Evolutionary conservation across 2,888 invertebrate species (phyloP), one percentile per base, ranked within the genome.

Genomic region (Mongoloraphidia duomilia): DNA sequence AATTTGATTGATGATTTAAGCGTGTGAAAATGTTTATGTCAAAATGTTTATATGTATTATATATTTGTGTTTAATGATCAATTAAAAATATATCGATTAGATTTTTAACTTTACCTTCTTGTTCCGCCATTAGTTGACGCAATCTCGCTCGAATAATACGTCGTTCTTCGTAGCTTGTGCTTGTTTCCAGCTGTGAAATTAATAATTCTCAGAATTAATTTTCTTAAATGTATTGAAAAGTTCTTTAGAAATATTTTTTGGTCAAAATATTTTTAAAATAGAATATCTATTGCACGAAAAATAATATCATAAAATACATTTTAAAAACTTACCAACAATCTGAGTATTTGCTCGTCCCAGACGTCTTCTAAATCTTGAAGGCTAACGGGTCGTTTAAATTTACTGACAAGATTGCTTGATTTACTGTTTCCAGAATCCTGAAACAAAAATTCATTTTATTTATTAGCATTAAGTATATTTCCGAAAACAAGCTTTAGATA

Each of bases 91-190:
- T 26, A 26, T 26, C 26, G 3, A 3, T 26, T 26, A 26, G 6
- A 5, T 26, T 26, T 26, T 26, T 26, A 36, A 36, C 33, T 37
- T 64, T 73, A 90, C 90, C 88, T 82, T 85, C 84, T 68, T 84
- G 82, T 73, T 85, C 85, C 61, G 88, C 87, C 81, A 89, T 84
- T 64, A 91, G 79, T 67, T 82, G 77, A 61, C 84, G 80, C 62
- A 91, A 75, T 69, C 88, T 79, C 61, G 82, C 80, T 66, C 90
- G 76, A 64, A 91, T 80, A 59, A 79, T 77, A 62, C 87, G 82
- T 62, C 89, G 79, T 68, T 86, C 86, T 68, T 90, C 90, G 84
- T 88, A 89, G 67, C 86, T 86, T 58, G 79, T 81, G 67, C 86
- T 82, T 70, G 82, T 79, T 68, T 87, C 86, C 73, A 91, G 76